Conservation (phyloP, 1,140 invertebrate species). For the Euwallacea similis region DNA sequence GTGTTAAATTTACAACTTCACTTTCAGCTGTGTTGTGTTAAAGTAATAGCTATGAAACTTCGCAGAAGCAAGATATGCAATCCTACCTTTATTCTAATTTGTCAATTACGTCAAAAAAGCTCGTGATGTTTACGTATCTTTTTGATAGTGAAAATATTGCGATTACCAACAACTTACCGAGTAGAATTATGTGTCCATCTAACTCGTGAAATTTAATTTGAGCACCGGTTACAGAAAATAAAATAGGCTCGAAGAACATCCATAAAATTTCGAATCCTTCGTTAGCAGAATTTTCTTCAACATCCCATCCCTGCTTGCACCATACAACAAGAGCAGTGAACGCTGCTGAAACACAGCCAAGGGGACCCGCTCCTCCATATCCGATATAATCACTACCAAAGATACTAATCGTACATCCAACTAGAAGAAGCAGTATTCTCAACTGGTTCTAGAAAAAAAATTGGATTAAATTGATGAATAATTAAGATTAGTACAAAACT, state of each 20-base stretch:
- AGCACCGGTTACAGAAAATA: constrained; percentile 88
- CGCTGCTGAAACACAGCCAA: constrained; percentile 76
- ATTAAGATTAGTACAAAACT: not conserved
- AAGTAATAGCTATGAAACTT: not conserved
- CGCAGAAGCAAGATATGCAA: too few relatives aligned
- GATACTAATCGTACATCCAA: constrained; percentile 77
- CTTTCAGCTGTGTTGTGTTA: too few relatives aligned
- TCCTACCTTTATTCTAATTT: too few relatives aligned
- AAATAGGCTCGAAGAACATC: constrained; percentile 91
- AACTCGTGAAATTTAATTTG: constrained; percentile 75
- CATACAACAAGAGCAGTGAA: constrained; percentile 78
- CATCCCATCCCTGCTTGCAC: constrained; percentile 78
- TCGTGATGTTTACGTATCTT: too few relatives aligned
- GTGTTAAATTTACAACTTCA: too few relatives aligned
- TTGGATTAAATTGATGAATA: not conserved
- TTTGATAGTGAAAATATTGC: not conserved
- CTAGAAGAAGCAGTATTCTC: constrained; percentile 71
- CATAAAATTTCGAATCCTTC: constrained; percentile 87
- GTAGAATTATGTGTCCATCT: constrained; percentile 63
- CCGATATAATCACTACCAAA: constrained; percentile 79
- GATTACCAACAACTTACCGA: constrained; percentile 48
- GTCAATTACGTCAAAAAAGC: too few relatives aligned
- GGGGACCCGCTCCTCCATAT: constrained; percentile 80
- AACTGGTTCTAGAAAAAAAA: constrained; percentile 68
- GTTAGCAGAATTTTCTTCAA: constrained; percentile 81